A percentile compares a stretch with the other conserved stretches of the same genome.
Evolutionary conservation across 30 jellyfish, hydroid and myxozoan genomes (phyloP).

Genomic region (Aurelia aurita): DNA sequence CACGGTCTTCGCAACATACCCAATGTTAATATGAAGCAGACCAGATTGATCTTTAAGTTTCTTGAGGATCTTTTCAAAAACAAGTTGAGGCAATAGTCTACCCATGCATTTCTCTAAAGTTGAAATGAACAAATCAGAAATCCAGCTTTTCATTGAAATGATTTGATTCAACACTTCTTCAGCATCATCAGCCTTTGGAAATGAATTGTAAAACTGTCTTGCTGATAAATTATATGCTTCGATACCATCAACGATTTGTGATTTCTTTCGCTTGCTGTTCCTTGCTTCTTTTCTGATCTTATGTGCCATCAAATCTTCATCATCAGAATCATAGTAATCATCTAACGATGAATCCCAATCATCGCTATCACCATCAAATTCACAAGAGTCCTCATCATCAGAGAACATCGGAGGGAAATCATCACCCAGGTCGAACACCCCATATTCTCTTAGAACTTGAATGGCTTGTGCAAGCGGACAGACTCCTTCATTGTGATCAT

Average conservation of each 20-base stretch:
- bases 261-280: slow-evolving; percentile 12
- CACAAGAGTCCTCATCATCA: slow-evolving; percentile 53
- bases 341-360: slow-evolving; percentile 55
- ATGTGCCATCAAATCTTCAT: slow-evolving; percentile 1
- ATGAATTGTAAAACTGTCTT: slow-evolving; percentile 44
- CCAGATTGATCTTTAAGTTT: slow-evolving; percentile 1
- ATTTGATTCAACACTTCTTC: slow-evolving; percentile 4
- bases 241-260: not conserved
- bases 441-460: slow-evolving; percentile 20
- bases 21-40: slow-evolving; percentile 30
- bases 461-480: not conserved
- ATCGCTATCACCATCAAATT: slow-evolving; percentile 39
- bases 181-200: slow-evolving; percentile 27
- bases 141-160: slow-evolving; percentile 41
- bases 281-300: slow-evolving; percentile 11
- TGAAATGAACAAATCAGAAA: not conserved
- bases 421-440: slow-evolving; percentile 16
- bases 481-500: too few species aligned
- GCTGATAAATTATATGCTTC: slow-evolving; percentile 20
- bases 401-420: not conserved
- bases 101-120: slow-evolving; percentile 26
- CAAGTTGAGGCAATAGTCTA: slow-evolving; percentile 35
- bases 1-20: slow-evolving; percentile 44
- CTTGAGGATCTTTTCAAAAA: slow-evolving; percentile 37
- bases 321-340: slow-evolving; percentile 36